Conservation (phyloP, 1,140 invertebrate species). For the Ceratina calcarata region DNA sequence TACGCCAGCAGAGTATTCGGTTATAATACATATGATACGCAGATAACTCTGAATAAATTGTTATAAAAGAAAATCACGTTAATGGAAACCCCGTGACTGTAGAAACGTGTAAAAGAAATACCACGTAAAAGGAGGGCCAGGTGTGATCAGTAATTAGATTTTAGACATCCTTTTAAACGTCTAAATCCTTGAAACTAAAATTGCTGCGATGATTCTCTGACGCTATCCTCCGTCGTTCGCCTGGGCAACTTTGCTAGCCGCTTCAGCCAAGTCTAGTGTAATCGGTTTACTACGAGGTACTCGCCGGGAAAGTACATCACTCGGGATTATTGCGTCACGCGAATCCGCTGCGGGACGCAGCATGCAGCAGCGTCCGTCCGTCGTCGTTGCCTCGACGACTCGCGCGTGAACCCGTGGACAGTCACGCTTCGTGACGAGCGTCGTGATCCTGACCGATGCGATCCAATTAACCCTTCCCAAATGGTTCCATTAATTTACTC, state of each 20-base stretch:
- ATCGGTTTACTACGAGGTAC: conserved; percentile 61
- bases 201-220: too few relatives aligned
- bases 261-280: conserved; percentile 31
- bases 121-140: too few relatives aligned
- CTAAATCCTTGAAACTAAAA: too few relatives aligned
- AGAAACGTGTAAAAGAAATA: too few relatives aligned
- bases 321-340: conserved; percentile 60
- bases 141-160: too few relatives aligned
- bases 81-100: too few relatives aligned
- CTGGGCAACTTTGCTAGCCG: neutral
- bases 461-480: neutral
- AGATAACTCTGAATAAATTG: too few relatives aligned
- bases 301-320: conserved; percentile 56
- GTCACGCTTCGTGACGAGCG: conserved; percentile 15
- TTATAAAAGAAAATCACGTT: too few relatives aligned
- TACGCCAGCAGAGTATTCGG: too few relatives aligned
- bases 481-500: neutral
- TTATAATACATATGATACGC: too few relatives aligned
- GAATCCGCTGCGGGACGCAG: conserved; percentile 29
- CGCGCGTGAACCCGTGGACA: conserved; percentile 21
- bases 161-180: too few relatives aligned
- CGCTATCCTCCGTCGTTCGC: neutral
- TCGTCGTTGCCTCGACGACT: neutral
- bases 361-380: too few relatives aligned
- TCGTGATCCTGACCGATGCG: neutral